Evolutionary conservation across 2,888 invertebrate genomes (phyloP).

Genomic region (Xiphydria camelus): DNA sequence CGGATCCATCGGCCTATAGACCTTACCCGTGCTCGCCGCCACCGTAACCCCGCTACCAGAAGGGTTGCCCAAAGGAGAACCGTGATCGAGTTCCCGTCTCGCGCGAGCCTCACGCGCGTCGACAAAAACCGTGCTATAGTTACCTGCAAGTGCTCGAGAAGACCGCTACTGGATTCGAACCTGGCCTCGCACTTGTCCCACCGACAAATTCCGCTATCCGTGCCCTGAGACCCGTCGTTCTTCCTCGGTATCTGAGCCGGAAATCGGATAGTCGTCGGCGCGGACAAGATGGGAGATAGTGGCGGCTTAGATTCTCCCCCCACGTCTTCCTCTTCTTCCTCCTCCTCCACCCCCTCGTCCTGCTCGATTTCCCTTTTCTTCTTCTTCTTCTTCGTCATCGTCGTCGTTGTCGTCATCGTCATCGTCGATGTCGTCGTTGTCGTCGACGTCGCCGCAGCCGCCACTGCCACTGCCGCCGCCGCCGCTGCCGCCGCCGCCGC

Average conservation of each 20-base stretch:
- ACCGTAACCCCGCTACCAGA: too few relatives aligned
- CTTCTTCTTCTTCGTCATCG: conserved; percentile 27
- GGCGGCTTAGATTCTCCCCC: conserved; percentile 45
- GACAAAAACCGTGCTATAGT: too few relatives aligned
- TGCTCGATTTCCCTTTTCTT: conserved; percentile 21
- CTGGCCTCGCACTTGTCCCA: conserved; percentile 83
- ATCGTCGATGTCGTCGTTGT: conserved; percentile 15
- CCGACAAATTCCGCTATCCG: conserved; percentile 67
- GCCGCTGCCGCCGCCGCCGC: too few relatives aligned
- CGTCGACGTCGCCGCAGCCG: too few relatives aligned
- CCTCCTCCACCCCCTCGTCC: conserved; percentile 38
- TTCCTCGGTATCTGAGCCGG: conserved; percentile 62
- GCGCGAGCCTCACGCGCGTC: too few relatives aligned
- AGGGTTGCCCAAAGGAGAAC: too few relatives aligned
- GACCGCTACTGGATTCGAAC: conserved; percentile 78
- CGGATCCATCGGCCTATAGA: too few relatives aligned
- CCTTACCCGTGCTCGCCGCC: too few relatives aligned
- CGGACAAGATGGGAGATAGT: conserved; percentile 75
- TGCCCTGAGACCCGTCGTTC: conserved; percentile 50
- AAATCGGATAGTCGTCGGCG: conserved; percentile 81
- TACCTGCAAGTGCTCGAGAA: conserved; percentile 87
- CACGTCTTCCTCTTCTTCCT: conserved; percentile 49
- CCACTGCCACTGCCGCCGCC: too few relatives aligned
- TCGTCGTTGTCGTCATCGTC: conserved; percentile 18
- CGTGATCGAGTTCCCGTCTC: too few relatives aligned